Evolutionary conservation across 2,888 invertebrate genomes (phyloP).

Genomic region (Drosophila stalkeri): DNA sequence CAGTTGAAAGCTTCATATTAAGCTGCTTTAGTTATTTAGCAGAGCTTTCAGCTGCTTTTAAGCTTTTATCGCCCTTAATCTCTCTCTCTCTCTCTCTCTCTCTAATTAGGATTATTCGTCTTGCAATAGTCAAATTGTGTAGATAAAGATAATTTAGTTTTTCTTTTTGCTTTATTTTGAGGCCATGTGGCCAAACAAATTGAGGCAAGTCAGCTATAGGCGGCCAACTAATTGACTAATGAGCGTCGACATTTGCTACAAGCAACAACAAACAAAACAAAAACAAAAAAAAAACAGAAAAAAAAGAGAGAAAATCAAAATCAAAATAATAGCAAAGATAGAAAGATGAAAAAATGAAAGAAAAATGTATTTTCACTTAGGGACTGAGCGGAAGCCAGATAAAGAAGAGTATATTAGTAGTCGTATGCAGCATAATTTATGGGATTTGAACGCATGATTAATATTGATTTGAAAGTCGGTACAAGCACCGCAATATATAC

Average conservation of each 20-base stretch:
- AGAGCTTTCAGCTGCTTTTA: neutral
- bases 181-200: conserved; percentile 45
- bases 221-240: conserved; percentile 74
- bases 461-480: conserved; percentile 81
- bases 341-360: conserved; percentile 29
- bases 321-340: conserved; percentile 15
- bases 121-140: neutral
- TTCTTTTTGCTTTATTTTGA: conserved; percentile 8
- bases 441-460: conserved; percentile 79
- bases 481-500: conserved; percentile 11
- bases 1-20: neutral
- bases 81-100: neutral
- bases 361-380: conserved; percentile 39
- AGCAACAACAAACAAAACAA: conserved; percentile 39
- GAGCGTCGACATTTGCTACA: conserved; percentile 70
- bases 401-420: neutral
- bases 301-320: conserved; percentile 22
- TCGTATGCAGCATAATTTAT: conserved; percentile 65
- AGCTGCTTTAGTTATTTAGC: neutral
- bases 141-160: conserved; percentile 27
- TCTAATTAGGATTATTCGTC: neutral
- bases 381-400: neutral
- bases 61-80: neutral
- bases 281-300: conserved; percentile 33
- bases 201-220: conserved; percentile 52